phyloP scores from a whole-genome alignment of 2,888 invertebrate genomes.

The Nephrocerus scutellatus region DNA sequence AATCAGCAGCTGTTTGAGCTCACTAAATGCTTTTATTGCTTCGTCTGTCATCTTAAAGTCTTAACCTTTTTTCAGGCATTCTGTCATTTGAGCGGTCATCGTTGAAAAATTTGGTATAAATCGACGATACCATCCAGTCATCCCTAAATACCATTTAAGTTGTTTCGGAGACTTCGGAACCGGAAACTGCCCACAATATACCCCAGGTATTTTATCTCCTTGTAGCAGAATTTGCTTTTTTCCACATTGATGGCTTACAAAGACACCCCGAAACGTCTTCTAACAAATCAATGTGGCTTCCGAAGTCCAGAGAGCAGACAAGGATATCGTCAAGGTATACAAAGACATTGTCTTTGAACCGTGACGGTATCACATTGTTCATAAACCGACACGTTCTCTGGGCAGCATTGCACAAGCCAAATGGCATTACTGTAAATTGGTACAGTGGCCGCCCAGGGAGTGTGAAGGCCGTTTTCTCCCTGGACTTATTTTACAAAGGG shows the following conservation, averaged over 20 bases:
- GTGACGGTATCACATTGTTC: conserved; percentile 10
- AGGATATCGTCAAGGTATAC: conserved; percentile 9
- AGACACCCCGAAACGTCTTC: conserved; percentile 2
- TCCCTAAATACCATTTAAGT: too few species aligned
- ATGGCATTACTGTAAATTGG: conserved; percentile 23
- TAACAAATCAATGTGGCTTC: neutral
- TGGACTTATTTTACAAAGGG: too few species aligned
- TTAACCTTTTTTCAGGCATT: conserved; percentile 1
- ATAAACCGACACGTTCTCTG: conserved; percentile 16
- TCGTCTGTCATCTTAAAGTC: neutral
- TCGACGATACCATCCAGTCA: conserved; percentile 4
- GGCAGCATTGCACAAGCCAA: conserved; percentile 19
- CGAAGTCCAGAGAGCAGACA: conserved; percentile 6
- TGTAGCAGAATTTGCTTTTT: conserved; percentile 4
- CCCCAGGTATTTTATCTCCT: conserved; percentile 7
- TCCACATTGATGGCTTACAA: conserved; percentile 1
- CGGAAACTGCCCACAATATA: conserved; percentile 6
- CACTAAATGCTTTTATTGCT: conserved; percentile 3
- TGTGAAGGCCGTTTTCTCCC: conserved; percentile 25
- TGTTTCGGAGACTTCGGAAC: too few species aligned
- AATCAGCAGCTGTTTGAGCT: conserved; percentile 1
- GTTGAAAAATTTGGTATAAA: conserved; percentile 6
- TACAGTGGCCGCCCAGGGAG: conserved; percentile 25
- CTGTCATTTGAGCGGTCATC: conserved; percentile 2
- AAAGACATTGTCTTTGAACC: conserved; percentile 10